These are phyloP conservation scores for Nemapogon koenigi DNA, from an alignment of 2,888 invertebrate species.

Conservation along the genomic window DNA sequence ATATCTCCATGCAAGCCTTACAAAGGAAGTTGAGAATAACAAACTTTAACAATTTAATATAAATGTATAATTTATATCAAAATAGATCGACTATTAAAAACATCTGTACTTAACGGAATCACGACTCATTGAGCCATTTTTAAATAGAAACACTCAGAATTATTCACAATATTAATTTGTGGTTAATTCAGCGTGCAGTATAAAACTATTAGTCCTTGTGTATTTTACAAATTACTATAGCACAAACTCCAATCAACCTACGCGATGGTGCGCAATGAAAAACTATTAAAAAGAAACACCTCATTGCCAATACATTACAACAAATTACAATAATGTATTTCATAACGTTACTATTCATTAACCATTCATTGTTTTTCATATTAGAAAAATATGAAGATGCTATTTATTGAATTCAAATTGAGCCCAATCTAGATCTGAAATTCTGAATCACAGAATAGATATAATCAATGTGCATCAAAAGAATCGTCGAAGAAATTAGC, in stretches of 20 bases:
- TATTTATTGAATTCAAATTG: no score
- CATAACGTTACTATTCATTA: no score
- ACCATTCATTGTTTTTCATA: no score
- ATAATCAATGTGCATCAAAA: no score
- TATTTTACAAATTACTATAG: slow-evolving; percentile 1
- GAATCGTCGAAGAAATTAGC: no score
- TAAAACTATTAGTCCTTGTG: slow-evolving; percentile 3
- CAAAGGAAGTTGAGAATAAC: no score
- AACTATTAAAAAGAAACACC: slow-evolving; percentile 7
- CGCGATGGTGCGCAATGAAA: slow-evolving; percentile 5
- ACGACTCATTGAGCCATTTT: background rate
- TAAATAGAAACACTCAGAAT: background rate
- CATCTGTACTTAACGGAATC: background rate
- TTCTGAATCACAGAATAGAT: no score
- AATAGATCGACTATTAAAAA: background rate
- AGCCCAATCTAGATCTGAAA: no score
- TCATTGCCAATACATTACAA: slow-evolving; percentile 4
- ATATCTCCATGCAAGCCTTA: no score
- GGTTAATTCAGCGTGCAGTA: slow-evolving; percentile 5
- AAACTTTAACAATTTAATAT: no score
- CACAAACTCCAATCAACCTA: slow-evolving; percentile 4
- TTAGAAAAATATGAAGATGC: no score
- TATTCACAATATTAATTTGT: slow-evolving; percentile 1
- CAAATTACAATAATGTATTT: no score
- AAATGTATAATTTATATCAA: background rate